Evolutionary conservation across 2,797 vertebrate species (phyloP), one percentile per base, ranked within the genome.

Genomic region (Gastrophryne carolinensis): DNA sequence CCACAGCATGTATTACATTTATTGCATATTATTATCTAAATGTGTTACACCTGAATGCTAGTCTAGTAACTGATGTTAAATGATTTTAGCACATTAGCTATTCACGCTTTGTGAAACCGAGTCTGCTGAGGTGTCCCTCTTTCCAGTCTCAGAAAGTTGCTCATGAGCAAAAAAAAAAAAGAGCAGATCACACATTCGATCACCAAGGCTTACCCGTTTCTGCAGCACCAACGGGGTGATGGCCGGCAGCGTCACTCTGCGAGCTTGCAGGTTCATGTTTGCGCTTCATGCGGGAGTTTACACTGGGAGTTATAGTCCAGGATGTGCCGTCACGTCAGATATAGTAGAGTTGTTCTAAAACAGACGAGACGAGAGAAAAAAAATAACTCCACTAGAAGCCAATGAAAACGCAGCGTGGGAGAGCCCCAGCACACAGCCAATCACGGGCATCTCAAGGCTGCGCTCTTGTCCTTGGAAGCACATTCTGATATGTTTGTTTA

Each of bases 201-300:
- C 35, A 56, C n/a, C n/a, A 54, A 15, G 3, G 19, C 47, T 17
- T 89, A 90, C 86, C 86, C 87, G 81, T 80, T 94, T 96, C 81
- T 94, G 94, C 72, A 96, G 91, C 87, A 91, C 89, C 79, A 97
- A 81, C 76, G 96, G 94, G 41, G 93, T 95, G 83, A 97, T 93
- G 78, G 92, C 90, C 69, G 96, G 94, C 87, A 98, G 80, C 8
- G 95, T 96, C 75, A 92, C 93, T 91, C 96, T 94, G 88, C 96
- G 94, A 3, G 93, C 92, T 85, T 85, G 89, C 84, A 97, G 90
- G 90, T 90, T 97, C 96, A 97, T 96, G 80, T 82, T 90, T 91
- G 83, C 62, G 80, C 81, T 86, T 80, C 82, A 44, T 69, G 44
- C 57, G 62, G 81, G 47, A 85, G 74, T 79, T 47, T 81, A 81